A percentile compares a stretch with the other conserved stretches of the same genome.
Conservation (phyloP, 1,140 invertebrate species). For the Brevipalpus yothersi region DNA sequence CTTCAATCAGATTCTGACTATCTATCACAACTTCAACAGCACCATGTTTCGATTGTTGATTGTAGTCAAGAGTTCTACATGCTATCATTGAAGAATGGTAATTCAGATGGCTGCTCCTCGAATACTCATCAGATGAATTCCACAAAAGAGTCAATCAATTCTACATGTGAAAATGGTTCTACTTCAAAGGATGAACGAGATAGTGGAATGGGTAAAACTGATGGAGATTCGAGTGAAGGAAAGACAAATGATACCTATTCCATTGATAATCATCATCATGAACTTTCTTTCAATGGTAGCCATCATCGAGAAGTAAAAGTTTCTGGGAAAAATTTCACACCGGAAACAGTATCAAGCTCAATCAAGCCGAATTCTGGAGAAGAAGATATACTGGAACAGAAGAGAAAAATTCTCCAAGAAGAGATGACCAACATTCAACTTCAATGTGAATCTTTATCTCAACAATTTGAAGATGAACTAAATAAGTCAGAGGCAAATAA, state of each 20-base stretch:
- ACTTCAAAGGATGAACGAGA: background rate
- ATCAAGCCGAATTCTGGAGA: too few relatives aligned
- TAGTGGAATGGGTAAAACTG: conserved; percentile 1
- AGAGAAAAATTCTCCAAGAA: conserved; percentile 25
- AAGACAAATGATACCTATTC: background rate
- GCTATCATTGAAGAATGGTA: background rate
- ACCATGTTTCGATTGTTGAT: background rate
- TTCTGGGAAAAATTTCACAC: conserved; percentile 6
- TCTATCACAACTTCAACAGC: background rate
- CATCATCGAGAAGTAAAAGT: background rate
- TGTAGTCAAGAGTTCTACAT: background rate
- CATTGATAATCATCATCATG: background rate
- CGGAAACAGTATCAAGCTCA: too few relatives aligned
- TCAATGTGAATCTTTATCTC: conserved; percentile 22
- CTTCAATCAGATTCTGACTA: too few relatives aligned
- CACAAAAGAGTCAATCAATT: background rate
- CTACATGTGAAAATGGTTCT: background rate
- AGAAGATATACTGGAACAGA: conserved; percentile 23
- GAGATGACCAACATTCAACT: conserved; percentile 30
- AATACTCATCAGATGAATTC: background rate
- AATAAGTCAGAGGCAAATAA: too few relatives aligned
- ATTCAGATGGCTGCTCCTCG: background rate
- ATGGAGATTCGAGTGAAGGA: background rate
- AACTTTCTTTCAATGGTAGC: background rate
- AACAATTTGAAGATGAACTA: too few relatives aligned